Evolutionary conservation across 1,140 invertebrate species (phyloP).

Genomic region (Penaeus chinensis): DNA sequence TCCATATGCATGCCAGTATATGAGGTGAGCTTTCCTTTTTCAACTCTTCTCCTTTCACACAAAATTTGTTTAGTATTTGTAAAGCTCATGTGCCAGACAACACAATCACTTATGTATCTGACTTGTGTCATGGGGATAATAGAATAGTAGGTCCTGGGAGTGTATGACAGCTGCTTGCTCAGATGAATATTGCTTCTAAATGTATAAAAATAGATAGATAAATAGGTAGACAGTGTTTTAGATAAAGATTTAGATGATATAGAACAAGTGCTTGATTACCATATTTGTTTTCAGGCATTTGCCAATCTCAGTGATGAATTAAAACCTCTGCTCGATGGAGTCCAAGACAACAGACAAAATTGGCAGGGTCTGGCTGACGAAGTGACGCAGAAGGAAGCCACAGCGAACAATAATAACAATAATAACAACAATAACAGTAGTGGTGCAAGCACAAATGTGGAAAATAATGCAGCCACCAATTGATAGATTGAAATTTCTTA

Average conservation of each 20-base stretch:
- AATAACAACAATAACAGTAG: constrained; percentile 37
- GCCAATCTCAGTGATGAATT: constrained; percentile 81
- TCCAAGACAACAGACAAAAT: constrained; percentile 82
- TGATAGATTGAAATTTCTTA: background rate
- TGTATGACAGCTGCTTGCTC: background rate
- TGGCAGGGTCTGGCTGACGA: constrained; percentile 80
- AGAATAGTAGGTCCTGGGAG: background rate
- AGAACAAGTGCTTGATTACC: constrained; percentile 13
- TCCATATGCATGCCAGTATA: constrained; percentile 95
- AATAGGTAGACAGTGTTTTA: background rate
- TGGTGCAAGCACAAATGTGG: constrained; percentile 30
- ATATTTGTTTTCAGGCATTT: constrained; percentile 79
- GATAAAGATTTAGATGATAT: background rate
- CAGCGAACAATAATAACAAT: constrained; percentile 43
- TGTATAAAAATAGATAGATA: background rate
- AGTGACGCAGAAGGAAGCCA: background rate
- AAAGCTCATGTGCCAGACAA: background rate
- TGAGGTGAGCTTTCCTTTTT: constrained; percentile 75
- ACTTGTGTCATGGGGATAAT: no score
- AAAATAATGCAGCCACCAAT: background rate
- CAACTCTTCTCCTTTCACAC: background rate
- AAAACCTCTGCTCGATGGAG: constrained; percentile 84
- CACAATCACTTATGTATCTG: background rate
- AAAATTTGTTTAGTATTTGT: background rate
- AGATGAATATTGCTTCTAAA: background rate